Conservation (phyloP, 2,888 invertebrate species). For the Eristalis arbustorum region DNA sequence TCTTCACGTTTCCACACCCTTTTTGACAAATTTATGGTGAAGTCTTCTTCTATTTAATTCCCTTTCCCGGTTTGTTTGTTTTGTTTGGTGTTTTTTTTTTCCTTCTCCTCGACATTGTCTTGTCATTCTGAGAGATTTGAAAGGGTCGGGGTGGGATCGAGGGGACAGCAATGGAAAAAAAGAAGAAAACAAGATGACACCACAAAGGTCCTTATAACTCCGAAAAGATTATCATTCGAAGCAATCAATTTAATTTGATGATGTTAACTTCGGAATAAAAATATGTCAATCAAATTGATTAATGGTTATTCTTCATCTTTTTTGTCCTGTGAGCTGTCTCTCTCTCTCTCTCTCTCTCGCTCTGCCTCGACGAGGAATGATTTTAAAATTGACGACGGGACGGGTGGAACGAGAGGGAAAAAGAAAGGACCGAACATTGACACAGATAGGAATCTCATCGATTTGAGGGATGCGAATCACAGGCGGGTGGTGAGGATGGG, state of each 20-base stretch:
- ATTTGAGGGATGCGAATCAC: constrained; percentile 20
- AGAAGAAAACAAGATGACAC: constrained; percentile 49
- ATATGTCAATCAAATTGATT: constrained; percentile 70
- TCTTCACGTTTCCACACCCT: constrained; percentile 38
- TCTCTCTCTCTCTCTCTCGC: not conserved
- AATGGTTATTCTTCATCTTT: constrained; percentile 64
- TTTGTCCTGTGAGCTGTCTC: not conserved
- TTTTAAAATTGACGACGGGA: constrained; percentile 62
- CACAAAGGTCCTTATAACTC: constrained; percentile 67
- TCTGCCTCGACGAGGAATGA: constrained; percentile 32
- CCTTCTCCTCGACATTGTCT: not conserved
- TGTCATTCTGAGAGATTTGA: constrained; percentile 1
- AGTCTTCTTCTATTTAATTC: constrained; percentile 54
- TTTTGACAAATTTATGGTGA: constrained; percentile 63
- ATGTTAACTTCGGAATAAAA: constrained; percentile 70
- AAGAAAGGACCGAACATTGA: constrained; percentile 56
- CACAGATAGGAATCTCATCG: constrained; percentile 66
- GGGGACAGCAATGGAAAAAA: constrained; percentile 12
- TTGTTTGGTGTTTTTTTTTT: not conserved
- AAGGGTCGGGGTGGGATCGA: not conserved
- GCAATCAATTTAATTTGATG: constrained; percentile 70
- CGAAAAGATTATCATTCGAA: constrained; percentile 67
- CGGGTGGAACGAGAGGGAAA: not conserved
- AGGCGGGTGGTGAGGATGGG: not conserved
- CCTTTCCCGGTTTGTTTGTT: not conserved